Evolutionary conservation across 2,888 invertebrate genomes (phyloP), one percentile per base, ranked within the genome.

Genomic region (Sicus ferrugineus): DNA sequence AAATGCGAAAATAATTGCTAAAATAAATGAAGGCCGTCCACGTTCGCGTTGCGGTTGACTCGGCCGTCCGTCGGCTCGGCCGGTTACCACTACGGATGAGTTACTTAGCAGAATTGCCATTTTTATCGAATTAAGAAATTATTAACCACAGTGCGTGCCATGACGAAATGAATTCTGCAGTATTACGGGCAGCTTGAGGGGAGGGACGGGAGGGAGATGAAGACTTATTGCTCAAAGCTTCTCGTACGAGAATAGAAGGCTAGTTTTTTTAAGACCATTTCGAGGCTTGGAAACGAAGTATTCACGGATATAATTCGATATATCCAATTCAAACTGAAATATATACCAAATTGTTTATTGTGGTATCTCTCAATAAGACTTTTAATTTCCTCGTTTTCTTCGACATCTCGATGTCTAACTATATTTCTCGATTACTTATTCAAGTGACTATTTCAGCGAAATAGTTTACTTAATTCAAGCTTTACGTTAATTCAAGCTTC

Each of bases 1-100:
- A 67, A 67, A 67, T 67, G 67, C 67, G 67, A 67, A 67, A 67
- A 67, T 67, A 67, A 67, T 67, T 67, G 67, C 46, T 67, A 67
- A 67, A 67, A 67, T 59, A 67, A 67, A 67, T 67, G 67, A 67
- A 42, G 58, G 34, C 46, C 59, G 65, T 16, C 21, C 21, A 28
- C 46, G 7, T 23, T 65, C 14, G 52, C 48, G 38, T 19, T 42
- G 26, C n/a, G 23, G 58, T 50, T 9, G 52, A 14, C 21, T n/a
- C 30, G 16, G 48, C 9, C 30, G 30, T 34, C n/a, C 16, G 4
- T 21, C 52, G 34, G 52, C n/a, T 64, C 50, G 21, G 21, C 21
- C 9, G 52, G 31, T 52, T 31, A 38, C 64, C 23, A 64, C 50
- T 52, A 50, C 34, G 54, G 65, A 52, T 66, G 38, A 54, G 65